Conservation (phyloP, 2,888 invertebrate genomes). For the Cecidostiba fungosa region DNA sequence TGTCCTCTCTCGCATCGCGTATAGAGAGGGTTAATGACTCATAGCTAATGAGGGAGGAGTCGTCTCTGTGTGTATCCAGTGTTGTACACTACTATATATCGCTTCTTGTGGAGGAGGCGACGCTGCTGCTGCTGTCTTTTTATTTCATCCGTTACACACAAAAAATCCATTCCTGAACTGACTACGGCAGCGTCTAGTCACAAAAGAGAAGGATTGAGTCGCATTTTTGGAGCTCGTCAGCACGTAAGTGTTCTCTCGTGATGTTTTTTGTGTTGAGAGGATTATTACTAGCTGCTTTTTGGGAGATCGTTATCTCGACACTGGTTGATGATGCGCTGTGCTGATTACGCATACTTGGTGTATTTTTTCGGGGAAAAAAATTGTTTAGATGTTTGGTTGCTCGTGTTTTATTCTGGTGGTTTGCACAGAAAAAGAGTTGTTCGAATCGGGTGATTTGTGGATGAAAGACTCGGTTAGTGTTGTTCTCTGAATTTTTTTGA, state of each 20-base stretch:
- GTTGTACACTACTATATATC: not conserved
- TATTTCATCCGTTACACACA: slow-evolving; percentile 29
- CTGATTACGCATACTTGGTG: too few species aligned
- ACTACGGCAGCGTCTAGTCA: not conserved
- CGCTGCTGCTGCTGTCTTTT: not conserved
- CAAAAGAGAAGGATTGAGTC: not conserved
- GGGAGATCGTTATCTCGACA: too few species aligned
- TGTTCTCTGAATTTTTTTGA: not conserved
- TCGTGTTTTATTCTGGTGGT: too few species aligned
- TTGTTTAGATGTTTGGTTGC: too few species aligned
- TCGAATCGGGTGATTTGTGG: not conserved
- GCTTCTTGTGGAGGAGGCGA: slow-evolving; percentile 41
- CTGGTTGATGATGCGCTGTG: too few species aligned
- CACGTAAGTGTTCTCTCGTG: not conserved
- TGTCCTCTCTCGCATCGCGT: not conserved
- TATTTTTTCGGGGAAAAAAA: too few species aligned
- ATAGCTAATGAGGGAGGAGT: slow-evolving; percentile 61
- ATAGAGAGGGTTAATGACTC: slow-evolving; percentile 59
- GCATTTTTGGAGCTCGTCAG: not conserved
- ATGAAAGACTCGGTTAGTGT: not conserved
- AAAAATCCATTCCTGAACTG: not conserved
- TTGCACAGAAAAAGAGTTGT: too few species aligned
- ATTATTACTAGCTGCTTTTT: too few species aligned
- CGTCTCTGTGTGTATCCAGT: slow-evolving; percentile 4
- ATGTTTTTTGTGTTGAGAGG: not conserved